Percentiles rank a stretch among this genome's conserved stretches.
These are phyloP conservation scores for Himalopsyche japonica DNA, from an alignment of 2,888 invertebrate genomes.

Conservation along the genomic window DNA sequence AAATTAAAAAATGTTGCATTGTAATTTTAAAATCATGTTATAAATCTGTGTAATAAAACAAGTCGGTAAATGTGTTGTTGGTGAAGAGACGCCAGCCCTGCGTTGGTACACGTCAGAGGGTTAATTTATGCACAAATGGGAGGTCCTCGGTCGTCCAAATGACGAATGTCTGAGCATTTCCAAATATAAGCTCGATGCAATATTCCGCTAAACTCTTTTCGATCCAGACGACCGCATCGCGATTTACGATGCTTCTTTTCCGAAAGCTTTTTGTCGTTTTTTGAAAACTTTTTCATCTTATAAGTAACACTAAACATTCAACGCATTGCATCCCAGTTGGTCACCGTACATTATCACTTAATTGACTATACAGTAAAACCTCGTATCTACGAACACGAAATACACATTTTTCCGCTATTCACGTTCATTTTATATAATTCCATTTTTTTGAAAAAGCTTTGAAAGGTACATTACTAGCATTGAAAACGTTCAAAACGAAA, in stretches of 20 bases:
- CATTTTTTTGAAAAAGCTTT: too few relatives aligned
- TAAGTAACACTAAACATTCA: neutral
- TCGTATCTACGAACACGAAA: too few relatives aligned
- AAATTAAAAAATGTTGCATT: too few relatives aligned
- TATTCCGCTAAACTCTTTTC: slow-evolving; percentile 13
- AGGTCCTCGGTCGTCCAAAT: slow-evolving; percentile 31
- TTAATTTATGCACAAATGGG: slow-evolving; percentile 38
- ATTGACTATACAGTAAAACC: too few relatives aligned
- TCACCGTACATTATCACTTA: neutral
- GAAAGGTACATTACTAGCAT: too few relatives aligned
- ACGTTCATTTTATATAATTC: too few relatives aligned
- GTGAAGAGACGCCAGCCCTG: neutral
- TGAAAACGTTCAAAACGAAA: too few relatives aligned
- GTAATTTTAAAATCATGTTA: too few relatives aligned
- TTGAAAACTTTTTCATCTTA: neutral
- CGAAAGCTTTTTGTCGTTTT: neutral
- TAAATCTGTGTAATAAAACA: too few relatives aligned
- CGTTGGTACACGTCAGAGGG: slow-evolving; percentile 18
- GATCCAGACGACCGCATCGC: neutral
- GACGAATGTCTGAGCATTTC: slow-evolving; percentile 37
- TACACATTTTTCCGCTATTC: too few relatives aligned
- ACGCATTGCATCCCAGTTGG: neutral
- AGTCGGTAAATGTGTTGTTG: too few relatives aligned
- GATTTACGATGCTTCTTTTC: neutral
- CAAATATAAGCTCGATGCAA: slow-evolving; percentile 9